Evolutionary conservation across 1,140 invertebrate species (phyloP).

Genomic region (Eumaeus atala): DNA sequence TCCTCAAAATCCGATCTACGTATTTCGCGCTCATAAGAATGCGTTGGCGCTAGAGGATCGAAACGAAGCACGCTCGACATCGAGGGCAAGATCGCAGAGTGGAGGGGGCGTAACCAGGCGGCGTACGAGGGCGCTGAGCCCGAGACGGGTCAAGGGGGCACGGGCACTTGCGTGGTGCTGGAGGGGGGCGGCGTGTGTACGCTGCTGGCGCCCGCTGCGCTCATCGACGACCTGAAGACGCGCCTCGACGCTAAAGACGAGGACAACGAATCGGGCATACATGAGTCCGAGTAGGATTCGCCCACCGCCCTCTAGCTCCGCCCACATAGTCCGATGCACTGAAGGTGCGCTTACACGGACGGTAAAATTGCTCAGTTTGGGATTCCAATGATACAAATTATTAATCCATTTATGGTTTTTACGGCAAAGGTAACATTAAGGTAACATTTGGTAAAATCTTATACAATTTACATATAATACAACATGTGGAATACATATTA

Average conservation of each 20-base stretch:
- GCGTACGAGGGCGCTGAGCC: constrained; percentile 14
- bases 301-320: background rate
- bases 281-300: constrained; percentile 51
- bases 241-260: constrained; percentile 59
- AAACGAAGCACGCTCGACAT: constrained; percentile 68
- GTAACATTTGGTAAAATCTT: too few species aligned
- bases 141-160: constrained; percentile 15
- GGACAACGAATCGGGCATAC: constrained; percentile 64
- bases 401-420: too few species aligned
- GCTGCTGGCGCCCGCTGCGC: constrained; percentile 48
- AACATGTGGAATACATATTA: too few species aligned
- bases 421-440: too few species aligned
- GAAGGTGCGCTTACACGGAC: too few species aligned
- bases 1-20: background rate
- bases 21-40: constrained; percentile 12
- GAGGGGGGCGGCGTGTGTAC: constrained; percentile 42
- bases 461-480: too few species aligned
- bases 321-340: too few species aligned
- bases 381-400: too few species aligned
- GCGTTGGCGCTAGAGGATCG: constrained; percentile 40
- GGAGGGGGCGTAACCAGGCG: constrained; percentile 40
- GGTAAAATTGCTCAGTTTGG: too few species aligned
- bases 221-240: constrained; percentile 62
- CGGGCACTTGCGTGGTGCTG: constrained; percentile 33
- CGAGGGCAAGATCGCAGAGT: constrained; percentile 66